phyloP scores from a whole-genome alignment of 2,797 vertebrate species.

The Vireo griseus region DNA sequence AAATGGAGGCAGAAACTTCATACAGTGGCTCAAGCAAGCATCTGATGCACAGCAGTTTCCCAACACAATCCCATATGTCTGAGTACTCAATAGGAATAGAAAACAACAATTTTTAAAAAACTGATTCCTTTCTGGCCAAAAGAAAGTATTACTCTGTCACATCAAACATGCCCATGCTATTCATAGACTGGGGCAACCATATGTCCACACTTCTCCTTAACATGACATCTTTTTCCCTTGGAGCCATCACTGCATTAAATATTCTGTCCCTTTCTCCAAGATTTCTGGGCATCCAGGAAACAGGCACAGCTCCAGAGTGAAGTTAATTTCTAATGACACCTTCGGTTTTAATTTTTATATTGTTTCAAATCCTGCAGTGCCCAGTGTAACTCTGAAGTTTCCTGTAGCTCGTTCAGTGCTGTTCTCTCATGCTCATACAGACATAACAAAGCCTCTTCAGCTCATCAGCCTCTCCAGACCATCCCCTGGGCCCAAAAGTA shows the following conservation, averaged over 20 bases:
- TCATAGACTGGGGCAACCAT: neutral
- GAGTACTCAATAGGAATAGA: neutral
- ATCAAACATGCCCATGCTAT: neutral
- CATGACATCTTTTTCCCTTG: accelerated
- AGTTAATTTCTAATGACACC: neutral
- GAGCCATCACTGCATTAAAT: neutral
- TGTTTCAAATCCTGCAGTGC: no score
- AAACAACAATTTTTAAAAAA: neutral
- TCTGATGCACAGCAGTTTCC: neutral
- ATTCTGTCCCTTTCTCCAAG: neutral
- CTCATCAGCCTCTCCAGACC: no score
- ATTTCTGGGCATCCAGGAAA: neutral
- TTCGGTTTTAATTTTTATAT: no score
- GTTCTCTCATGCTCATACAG: no score
- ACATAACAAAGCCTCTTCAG: no score
- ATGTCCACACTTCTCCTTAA: neutral
- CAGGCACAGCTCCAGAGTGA: neutral
- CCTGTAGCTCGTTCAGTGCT: no score
- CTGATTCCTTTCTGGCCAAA: neutral
- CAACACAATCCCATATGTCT: neutral
- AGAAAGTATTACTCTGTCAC: neutral
- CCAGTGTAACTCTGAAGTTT: no score
- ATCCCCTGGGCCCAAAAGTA: no score
- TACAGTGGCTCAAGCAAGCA: neutral
- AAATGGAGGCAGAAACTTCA: neutral